Evolutionary conservation across 2,888 invertebrate genomes (phyloP).

Genomic region (Harpagoxenus sublaevis): DNA sequence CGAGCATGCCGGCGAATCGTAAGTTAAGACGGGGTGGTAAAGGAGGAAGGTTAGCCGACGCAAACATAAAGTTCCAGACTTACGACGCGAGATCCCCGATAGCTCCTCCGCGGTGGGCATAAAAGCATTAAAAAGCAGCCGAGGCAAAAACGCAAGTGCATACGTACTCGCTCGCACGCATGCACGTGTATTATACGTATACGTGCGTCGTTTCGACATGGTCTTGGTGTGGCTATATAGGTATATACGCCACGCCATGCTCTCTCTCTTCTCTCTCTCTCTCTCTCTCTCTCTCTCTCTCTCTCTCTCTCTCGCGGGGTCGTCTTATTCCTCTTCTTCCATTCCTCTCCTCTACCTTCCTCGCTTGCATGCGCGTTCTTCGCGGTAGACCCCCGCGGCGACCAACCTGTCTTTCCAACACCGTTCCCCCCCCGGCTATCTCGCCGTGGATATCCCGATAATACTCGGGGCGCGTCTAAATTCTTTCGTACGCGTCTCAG

Average conservation of each 20-base stretch:
- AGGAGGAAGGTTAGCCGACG: conserved; percentile 85
- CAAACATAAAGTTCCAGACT: conserved; percentile 86
- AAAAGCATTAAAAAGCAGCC: conserved; percentile 84
- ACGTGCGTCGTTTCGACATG: conserved; percentile 12
- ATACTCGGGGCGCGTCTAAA: conserved; percentile 76
- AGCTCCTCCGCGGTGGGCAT: conserved; percentile 86
- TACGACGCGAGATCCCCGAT: conserved; percentile 86
- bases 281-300: conserved; percentile 42
- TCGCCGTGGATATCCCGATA: conserved; percentile 79
- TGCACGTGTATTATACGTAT: conserved; percentile 30
- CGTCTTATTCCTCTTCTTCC: conserved; percentile 70
- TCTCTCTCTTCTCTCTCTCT: conserved; percentile 41
- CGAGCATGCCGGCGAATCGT: conserved; percentile 84
- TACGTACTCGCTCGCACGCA: conserved; percentile 68
- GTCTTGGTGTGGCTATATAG: conserved; percentile 54
- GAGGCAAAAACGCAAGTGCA: conserved; percentile 81
- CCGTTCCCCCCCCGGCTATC: conserved; percentile 78
- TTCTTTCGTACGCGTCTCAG: conserved; percentile 71
- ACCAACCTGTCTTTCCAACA: conserved; percentile 85
- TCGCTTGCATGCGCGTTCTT: conserved; percentile 77
- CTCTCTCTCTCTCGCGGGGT: conserved; percentile 43
- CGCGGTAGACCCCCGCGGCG: conserved; percentile 84
- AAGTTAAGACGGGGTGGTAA: conserved; percentile 85
- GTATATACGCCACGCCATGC: conserved; percentile 48
- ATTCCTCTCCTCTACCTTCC: conserved; percentile 61